These are phyloP conservation scores for Maniola jurtina DNA, from an alignment of 1,140 invertebrate species.

Conservation along the genomic window DNA sequence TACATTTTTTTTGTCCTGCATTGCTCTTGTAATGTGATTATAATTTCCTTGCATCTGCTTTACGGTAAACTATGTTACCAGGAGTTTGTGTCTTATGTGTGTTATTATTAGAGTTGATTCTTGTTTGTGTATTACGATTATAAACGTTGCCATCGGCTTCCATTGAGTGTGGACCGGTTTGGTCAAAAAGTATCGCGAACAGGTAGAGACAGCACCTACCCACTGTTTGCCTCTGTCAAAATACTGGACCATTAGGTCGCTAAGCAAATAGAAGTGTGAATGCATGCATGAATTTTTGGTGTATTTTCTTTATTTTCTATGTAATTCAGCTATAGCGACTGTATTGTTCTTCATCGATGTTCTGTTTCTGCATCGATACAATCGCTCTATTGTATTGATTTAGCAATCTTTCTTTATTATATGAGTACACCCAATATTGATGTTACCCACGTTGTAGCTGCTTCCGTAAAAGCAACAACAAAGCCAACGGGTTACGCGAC, in stretches of 20 bases:
- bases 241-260: not conserved
- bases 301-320: no score
- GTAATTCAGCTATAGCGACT: no score
- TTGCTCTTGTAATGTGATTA: conserved; percentile 62
- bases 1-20: conserved; percentile 60
- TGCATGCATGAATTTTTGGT: no score
- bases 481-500: no score
- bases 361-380: no score
- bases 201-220: not conserved
- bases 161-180: conserved; percentile 68
- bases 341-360: no score
- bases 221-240: not conserved
- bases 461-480: no score
- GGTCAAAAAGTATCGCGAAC: not conserved
- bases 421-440: no score
- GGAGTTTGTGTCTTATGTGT: conserved; percentile 30
- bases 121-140: conserved; percentile 28
- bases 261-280: no score
- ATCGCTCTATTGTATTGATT: no score
- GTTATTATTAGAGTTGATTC: conserved; percentile 32
- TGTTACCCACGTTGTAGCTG: no score
- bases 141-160: conserved; percentile 49
- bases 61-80: conserved; percentile 8
- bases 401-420: no score
- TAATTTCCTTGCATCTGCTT: conserved; percentile 58